Base-by-base conservation (phyloP, 2,888 invertebrate genomes). In the Colostygia pectinataria region DNA sequence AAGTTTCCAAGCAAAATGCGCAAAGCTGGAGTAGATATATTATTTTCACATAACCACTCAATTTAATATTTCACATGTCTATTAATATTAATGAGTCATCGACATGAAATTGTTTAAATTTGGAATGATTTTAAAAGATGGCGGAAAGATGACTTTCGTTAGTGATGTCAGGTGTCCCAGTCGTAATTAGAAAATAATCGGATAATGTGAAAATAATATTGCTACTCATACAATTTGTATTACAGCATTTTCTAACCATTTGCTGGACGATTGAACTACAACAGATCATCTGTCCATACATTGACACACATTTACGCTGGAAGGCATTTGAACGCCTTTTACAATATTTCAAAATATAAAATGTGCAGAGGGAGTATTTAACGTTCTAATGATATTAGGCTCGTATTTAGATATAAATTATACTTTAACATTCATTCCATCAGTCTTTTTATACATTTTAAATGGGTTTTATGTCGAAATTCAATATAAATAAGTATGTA, bases 371-470 rank as follows among this genome's bases (percentile, higher is more conserved):
- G 28, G 29, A 29, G 31, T 41, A 50, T 37, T 44, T 4, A 36
- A 29, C 36, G 39, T 23, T 45, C 31, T 50, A 42, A 28, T 39
- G 32, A 33, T 34, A 41, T 52, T 66, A 67, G 69, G 67, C 68
- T 70, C 62, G 57, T 61, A 13, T 44, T 68, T 71, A 72, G 65
- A 61, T 55, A 58, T 49, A 64, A 57, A 62, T 42, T 36, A 54
- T 45, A 55, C 34, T 55, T 61, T 45, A 54, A 71, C 63, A 68
- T 59, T 53, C 65, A 68, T 65, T 58, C 69, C 69, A 69, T 83
- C 82, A 83, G 83, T 83, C 83, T 83, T 83, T 74, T 68, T 70
- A 68, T 65, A 63, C 63, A 65, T 62, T 57, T n/a, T 27, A 42
- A 40, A 65, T 66, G 64, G 39, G 55, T 34, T 55, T 47, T 50